Evolutionary conservation across 64 coral and sea anemone species (phyloP).

Genomic region (Platygyra sinensis): DNA sequence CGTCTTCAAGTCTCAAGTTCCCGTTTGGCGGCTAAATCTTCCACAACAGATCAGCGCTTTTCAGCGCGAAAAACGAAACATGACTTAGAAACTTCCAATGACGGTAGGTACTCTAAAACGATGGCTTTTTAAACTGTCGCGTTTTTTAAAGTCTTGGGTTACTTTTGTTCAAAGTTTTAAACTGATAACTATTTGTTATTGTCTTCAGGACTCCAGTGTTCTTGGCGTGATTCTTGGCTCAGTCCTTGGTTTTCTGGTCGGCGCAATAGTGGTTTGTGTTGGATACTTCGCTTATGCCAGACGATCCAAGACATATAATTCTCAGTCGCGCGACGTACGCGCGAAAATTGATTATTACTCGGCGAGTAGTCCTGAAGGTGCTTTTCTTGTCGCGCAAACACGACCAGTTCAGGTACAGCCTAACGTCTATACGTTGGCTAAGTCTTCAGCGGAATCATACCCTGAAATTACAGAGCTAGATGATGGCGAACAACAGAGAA

Average conservation of each 20-base stretch:
- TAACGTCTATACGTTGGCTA: slow-evolving; percentile 73
- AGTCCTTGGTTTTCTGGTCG: slow-evolving; percentile 76
- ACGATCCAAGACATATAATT: slow-evolving; percentile 54
- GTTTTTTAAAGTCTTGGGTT: neutral
- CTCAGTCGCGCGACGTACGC: slow-evolving; percentile 25
- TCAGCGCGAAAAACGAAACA: neutral
- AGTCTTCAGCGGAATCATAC: slow-evolving; percentile 57
- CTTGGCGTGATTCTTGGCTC: slow-evolving; percentile 78
- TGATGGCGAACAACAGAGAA: slow-evolving; percentile 22
- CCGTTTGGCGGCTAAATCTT: neutral
- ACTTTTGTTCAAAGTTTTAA: neutral
- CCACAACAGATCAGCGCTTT: neutral
- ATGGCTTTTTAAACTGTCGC: neutral
- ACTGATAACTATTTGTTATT: neutral
- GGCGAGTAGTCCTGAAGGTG: slow-evolving; percentile 2
- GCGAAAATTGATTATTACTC: slow-evolving; percentile 79
- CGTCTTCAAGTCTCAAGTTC: slow-evolving; percentile 2
- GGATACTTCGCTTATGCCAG: slow-evolving; percentile 46
- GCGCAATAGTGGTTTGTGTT: slow-evolving; percentile 60
- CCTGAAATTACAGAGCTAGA: slow-evolving; percentile 47
- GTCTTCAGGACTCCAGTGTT: slow-evolving; percentile 64
- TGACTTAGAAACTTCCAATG: slow-evolving; percentile 10
- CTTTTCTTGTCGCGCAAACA: slow-evolving; percentile 55
- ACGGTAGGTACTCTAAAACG: slow-evolving; percentile 9
- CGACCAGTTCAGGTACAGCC: slow-evolving; percentile 81